Conservation (phyloP, 2,113 vertebrate species). For the Lagopus muta region DNA sequence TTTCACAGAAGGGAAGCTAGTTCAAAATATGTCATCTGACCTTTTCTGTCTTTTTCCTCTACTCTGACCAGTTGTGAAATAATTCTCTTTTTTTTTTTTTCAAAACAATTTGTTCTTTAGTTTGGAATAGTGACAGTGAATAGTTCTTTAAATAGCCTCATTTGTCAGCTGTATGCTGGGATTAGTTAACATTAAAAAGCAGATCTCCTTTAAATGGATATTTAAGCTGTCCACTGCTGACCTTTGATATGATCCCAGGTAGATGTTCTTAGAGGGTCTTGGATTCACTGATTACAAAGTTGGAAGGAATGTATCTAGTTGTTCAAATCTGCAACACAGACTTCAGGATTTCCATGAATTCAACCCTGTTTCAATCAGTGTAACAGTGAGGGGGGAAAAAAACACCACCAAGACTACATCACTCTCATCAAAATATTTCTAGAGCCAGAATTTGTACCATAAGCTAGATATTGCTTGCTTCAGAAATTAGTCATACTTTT, state of each 20-base stretch:
- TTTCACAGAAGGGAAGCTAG: conserved; percentile 19
- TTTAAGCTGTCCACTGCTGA: conserved; percentile 15
- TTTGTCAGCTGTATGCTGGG: conserved; percentile 53
- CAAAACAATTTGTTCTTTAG: conserved; percentile 53
- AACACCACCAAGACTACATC: not conserved
- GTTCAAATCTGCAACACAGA: not conserved
- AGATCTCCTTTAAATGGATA: conserved; percentile 25
- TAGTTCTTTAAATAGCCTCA: conserved; percentile 52
- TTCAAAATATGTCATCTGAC: conserved; percentile 31
- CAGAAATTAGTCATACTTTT: not conserved
- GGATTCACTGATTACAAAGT: not conserved
- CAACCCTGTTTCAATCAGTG: not conserved
- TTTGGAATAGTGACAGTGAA: conserved; percentile 55
- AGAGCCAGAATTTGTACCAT: not conserved
- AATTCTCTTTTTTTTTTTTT: conserved; percentile 52
- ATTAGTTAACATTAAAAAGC: conserved; percentile 48
- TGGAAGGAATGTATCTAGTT: not conserved
- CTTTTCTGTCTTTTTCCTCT: conserved; percentile 32
- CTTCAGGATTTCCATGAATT: not conserved
- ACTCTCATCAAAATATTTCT: not conserved
- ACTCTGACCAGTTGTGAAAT: conserved; percentile 35
- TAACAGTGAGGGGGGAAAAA: not conserved
- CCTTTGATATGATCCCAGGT: conserved; percentile 34
- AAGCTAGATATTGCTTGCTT: not conserved
- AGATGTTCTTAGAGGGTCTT: not conserved